Evolutionary conservation across 2,888 invertebrate genomes (phyloP), one percentile per base, ranked within the genome.

Genomic region (Conops quadrifasciatus): DNA sequence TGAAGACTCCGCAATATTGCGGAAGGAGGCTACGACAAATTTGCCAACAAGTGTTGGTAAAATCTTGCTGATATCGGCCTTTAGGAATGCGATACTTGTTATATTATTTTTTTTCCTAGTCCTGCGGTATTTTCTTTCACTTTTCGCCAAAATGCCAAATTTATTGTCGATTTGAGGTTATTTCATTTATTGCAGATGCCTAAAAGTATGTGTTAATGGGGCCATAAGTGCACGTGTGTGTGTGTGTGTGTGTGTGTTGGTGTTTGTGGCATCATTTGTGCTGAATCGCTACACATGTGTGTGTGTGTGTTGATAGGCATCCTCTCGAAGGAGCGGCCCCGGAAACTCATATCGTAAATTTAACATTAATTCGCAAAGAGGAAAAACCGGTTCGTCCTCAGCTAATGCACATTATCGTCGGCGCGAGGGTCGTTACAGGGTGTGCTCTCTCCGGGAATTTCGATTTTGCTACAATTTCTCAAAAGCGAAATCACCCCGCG

Each of bases 331-430:
- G 51, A 24, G 51, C 51, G 49, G 49, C 49, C 49, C 68, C 49
- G 62, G 51, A 68, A 49, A 68, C 68, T 60, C 62, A 68, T 62
- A 68, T 68, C 68, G 51, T 21, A 68, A 62, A 62, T 68, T 68
- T 24, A 62, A 68, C 68, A 68, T 68, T 62, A 68, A 62, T 62
- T 68, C 62, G 30, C 51, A 62, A 62, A 68, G 30, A 68, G 68
- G 68, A 53, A 68, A 68, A 68, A 68, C 68, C 51, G 60, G 68
- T 62, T 60, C 67, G 43, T 62, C 60, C 36, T 51, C 68, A 36
- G 30, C 15, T 43, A 62, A 47, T 62, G 36, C 62, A 24, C 19
- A 58, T 19, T 53, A 53, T 53, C 53, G 21, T 53, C 4, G 13
- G 21, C 28, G 11, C 26, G 13, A 7, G 16, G 43, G 65, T 45